phyloP scores from a whole-genome alignment of 2,888 invertebrate species.

The Catonia carolina region DNA sequence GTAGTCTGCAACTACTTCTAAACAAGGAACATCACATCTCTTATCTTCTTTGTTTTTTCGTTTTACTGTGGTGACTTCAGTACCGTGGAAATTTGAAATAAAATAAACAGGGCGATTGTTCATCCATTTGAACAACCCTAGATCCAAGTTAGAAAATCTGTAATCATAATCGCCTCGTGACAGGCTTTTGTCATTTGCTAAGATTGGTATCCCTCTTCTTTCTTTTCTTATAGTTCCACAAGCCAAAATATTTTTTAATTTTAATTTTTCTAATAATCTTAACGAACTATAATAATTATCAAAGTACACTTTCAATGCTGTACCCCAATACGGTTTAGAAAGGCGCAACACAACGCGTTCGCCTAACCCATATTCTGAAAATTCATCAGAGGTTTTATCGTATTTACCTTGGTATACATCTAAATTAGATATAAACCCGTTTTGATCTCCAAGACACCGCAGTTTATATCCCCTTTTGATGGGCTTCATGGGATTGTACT shows the following conservation, averaged over 20 bases:
- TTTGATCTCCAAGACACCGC: no score
- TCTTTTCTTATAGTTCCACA: conserved; percentile 25
- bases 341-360: conserved; percentile 23
- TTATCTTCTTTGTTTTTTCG: conserved; percentile 33
- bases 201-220: conserved; percentile 17
- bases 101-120: conserved; percentile 20
- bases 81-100: conserved; percentile 4
- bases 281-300: no score
- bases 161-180: conserved; percentile 29
- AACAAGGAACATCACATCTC: conserved; percentile 8
- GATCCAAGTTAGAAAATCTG: conserved; percentile 16
- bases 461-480: conserved; percentile 18
- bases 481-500: no score
- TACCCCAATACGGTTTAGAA: no score
- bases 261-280: no score
- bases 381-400: conserved; percentile 17
- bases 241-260: conserved; percentile 17
- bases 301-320: no score
- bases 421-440: no score
- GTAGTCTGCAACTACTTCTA: not conserved
- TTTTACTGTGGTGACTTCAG: not conserved
- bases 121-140: conserved; percentile 22
- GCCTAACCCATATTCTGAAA: conserved; percentile 15
- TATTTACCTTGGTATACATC: conserved; percentile 22
- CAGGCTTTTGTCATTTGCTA: not conserved